Evolutionary conservation across 2,113 vertebrate genomes (phyloP).

Genomic region (Mirounga angustirostris): DNA sequence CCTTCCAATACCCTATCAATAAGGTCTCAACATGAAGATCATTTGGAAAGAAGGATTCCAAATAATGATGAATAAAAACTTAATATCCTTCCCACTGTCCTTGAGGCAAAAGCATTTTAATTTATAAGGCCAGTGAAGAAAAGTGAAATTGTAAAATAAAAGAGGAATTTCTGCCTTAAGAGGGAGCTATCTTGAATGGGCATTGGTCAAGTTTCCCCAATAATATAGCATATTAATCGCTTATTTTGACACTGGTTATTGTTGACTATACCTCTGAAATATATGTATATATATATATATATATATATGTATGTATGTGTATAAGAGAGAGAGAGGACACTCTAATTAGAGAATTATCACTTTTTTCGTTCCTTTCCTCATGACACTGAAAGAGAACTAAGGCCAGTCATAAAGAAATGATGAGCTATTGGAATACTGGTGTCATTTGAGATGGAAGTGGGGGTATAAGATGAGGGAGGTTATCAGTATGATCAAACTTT

Average conservation of each 20-base stretch:
- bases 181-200: background rate
- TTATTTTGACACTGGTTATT: background rate
- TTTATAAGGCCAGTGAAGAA: background rate
- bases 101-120: conserved; percentile 49
- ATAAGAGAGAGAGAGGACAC: background rate
- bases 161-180: background rate
- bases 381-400: background rate
- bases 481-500: background rate
- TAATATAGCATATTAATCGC: background rate
- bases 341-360: background rate
- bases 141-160: background rate
- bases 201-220: background rate
- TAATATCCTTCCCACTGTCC: background rate
- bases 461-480: background rate
- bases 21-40: background rate
- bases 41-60: conserved; percentile 1
- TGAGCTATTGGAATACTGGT: background rate
- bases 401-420: background rate
- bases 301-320: background rate
- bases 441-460: background rate
- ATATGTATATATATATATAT: background rate
- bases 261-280: background rate
- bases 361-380: background rate
- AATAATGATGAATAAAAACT: background rate
- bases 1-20: background rate